Evolutionary conservation across 1,140 invertebrate species (phyloP).

Genomic region (Triops cancriformis): DNA sequence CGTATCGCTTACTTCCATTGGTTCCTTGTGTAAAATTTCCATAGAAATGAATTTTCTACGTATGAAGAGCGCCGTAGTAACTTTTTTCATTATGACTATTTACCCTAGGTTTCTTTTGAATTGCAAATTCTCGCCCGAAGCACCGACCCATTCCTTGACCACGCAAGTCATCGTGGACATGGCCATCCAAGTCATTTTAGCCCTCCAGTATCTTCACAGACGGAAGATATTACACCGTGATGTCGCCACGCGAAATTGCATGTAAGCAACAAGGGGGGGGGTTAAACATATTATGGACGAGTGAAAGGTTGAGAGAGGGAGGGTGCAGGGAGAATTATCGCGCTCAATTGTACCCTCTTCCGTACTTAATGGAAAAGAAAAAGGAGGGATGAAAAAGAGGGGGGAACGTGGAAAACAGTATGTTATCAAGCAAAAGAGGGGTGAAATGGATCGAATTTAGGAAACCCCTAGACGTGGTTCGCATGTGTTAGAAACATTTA

Average conservation of each 20-base stretch:
- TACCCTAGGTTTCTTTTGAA: slow-evolving; percentile 16
- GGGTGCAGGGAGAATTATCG: not conserved
- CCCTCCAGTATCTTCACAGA: slow-evolving; percentile 80
- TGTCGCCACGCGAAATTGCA: slow-evolving; percentile 82
- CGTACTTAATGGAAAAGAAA: not conserved
- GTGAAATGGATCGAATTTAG: not conserved
- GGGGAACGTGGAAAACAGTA: not conserved
- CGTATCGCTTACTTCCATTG: too few species aligned
- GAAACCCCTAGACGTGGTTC: not conserved
- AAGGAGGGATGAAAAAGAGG: not conserved
- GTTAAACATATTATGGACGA: not conserved
- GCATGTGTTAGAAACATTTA: not conserved
- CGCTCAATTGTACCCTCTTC: not conserved
- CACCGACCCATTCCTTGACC: slow-evolving; percentile 18
- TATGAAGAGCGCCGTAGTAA: too few species aligned
- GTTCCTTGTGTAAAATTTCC: too few species aligned
- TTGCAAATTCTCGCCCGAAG: slow-evolving; percentile 16
- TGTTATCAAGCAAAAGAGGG: not conserved
- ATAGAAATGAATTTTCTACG: too few species aligned
- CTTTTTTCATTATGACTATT: not conserved
- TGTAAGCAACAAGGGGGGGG: slow-evolving; percentile 57
- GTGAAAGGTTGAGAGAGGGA: not conserved
- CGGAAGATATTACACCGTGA: slow-evolving; percentile 86
- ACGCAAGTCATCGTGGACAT: slow-evolving; percentile 46
- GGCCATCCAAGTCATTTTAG: slow-evolving; percentile 78